A percentile compares a stretch with the other conserved stretches of the same genome.
Conservation (phyloP, 37 sponge, comb jelly and placozoan genomes). For the Ianthella basta region DNA sequence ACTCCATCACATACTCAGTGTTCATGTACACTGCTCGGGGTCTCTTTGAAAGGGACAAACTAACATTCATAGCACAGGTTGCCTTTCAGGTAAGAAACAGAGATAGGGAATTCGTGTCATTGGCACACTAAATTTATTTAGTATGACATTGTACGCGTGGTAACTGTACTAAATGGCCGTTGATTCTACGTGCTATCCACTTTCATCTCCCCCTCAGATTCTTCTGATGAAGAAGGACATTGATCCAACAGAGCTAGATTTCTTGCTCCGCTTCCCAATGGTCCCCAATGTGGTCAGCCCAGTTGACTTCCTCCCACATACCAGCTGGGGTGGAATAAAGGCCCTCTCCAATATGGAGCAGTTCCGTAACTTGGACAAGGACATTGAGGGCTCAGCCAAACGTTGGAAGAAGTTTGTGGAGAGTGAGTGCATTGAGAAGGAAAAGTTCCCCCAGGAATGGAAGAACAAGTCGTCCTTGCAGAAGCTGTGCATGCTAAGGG, state of each 20-base stretch:
- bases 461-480: slow-evolving; percentile 97
- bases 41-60: slow-evolving; percentile 95
- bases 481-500: slow-evolving; percentile 98
- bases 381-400: slow-evolving; percentile 98
- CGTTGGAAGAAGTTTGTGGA: slow-evolving; percentile 99
- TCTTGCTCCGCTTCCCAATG: slow-evolving; percentile 92
- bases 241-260: slow-evolving; percentile 93
- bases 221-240: slow-evolving; percentile 90
- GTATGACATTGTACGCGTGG: no score
- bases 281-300: slow-evolving; percentile 91
- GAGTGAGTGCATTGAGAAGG: slow-evolving; percentile 97
- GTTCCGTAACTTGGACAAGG: slow-evolving; percentile 95
- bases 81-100: slow-evolving; percentile 78
- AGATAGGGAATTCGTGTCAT: no score
- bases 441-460: slow-evolving; percentile 99
- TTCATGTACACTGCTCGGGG: slow-evolving; percentile 97
- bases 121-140: no score
- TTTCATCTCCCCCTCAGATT: slow-evolving; percentile 62
- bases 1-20: slow-evolving; percentile 95
- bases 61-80: slow-evolving; percentile 95
- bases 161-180: no score
- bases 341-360: slow-evolving; percentile 96
- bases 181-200: no score
- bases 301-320: slow-evolving; percentile 94
- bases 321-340: slow-evolving; percentile 97